These are phyloP conservation scores for Andrena trimmerana DNA, from an alignment of 2,888 invertebrate species.

Conservation along the genomic window DNA sequence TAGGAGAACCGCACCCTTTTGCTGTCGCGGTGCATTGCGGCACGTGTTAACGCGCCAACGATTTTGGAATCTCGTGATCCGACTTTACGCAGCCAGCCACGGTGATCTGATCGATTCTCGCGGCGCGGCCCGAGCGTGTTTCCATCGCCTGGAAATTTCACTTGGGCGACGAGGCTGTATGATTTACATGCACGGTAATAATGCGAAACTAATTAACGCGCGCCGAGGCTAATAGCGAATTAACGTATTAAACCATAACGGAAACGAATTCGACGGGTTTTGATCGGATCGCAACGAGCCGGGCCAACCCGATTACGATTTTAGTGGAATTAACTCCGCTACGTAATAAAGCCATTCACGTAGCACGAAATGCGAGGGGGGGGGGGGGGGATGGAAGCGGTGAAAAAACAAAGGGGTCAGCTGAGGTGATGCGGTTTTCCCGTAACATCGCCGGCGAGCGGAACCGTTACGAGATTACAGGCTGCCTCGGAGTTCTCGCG, in stretches of 20 bases:
- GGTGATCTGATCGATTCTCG: no score
- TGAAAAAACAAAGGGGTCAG: neutral
- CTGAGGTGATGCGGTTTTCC: neutral
- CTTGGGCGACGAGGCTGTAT: neutral
- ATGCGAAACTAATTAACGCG: conserved; percentile 53
- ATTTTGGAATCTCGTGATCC: neutral
- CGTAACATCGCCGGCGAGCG: conserved; percentile 10
- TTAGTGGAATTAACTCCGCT: conserved; percentile 43
- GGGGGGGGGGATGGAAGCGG: neutral
- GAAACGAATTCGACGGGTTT: conserved; percentile 48
- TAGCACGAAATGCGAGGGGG: neutral
- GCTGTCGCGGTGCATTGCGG: no score
- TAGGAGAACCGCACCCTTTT: no score
- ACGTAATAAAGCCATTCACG: conserved; percentile 25
- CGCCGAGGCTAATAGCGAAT: conserved; percentile 38
- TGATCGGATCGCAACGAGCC: conserved; percentile 40
- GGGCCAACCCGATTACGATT: conserved; percentile 46
- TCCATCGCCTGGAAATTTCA: no score
- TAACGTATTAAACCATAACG: conserved; percentile 55
- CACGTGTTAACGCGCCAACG: conserved; percentile 12
- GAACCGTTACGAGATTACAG: conserved; percentile 51
- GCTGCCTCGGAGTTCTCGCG: conserved; percentile 45
- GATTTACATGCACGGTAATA: conserved; percentile 41
- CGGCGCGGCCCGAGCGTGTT: no score
- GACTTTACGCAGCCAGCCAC: conserved; percentile 1